phyloP scores from a whole-genome alignment of 2,797 vertebrate genomes.

The Amblyopsis hoosieri region DNA sequence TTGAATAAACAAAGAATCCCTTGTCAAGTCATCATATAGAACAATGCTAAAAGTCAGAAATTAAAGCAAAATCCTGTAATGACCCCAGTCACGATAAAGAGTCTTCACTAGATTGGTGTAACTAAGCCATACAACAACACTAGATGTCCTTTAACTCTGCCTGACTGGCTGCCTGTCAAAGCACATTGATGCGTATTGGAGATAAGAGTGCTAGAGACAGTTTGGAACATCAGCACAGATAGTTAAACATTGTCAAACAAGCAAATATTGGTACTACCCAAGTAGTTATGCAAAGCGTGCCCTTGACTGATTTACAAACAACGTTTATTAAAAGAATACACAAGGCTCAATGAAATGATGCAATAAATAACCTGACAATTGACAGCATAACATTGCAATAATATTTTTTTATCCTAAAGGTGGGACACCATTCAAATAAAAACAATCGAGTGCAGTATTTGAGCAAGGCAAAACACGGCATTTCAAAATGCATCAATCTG shows the following conservation, averaged over 20 bases:
- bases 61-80: constrained; percentile 43
- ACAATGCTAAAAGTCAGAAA: constrained; percentile 41
- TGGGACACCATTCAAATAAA: too few species aligned
- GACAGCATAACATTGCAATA: too few species aligned
- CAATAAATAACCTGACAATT: too few species aligned
- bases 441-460: too few species aligned
- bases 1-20: not conserved
- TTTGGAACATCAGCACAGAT: not conserved
- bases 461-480: too few species aligned
- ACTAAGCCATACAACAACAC: constrained; percentile 51
- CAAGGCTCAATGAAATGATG: too few species aligned
- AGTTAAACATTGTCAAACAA: constrained; percentile 61
- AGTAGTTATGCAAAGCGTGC: constrained; percentile 21
- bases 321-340: too few species aligned
- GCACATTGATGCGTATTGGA: constrained; percentile 49
- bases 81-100: constrained; percentile 42
- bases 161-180: constrained; percentile 38
- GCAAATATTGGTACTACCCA: constrained; percentile 49
- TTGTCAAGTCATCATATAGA: constrained; percentile 4
- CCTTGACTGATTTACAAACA: not conserved
- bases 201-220: constrained; percentile 9
- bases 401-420: too few species aligned
- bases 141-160: constrained; percentile 49
- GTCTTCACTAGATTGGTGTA: constrained; percentile 67
- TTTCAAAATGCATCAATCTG: too few species aligned